Conservation (phyloP, 2,797 vertebrate genomes). For the Sebastes itinus region DNA sequence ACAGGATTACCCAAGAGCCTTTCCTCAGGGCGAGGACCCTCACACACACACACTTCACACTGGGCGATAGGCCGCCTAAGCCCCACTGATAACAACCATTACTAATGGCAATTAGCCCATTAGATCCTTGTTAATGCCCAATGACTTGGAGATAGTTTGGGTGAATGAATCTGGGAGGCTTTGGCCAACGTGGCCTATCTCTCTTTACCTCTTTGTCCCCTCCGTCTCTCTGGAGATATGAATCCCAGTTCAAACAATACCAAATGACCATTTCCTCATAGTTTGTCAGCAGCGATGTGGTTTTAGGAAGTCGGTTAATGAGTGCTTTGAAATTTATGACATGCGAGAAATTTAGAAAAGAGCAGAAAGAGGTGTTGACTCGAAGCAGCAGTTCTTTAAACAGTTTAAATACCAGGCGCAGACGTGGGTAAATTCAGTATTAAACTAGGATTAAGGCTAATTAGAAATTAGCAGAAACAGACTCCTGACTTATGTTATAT, state of each 20-base stretch:
- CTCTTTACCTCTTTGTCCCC: conserved; percentile 43
- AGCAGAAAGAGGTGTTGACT: neutral
- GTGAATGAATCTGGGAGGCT: conserved; percentile 73
- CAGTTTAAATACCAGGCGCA: neutral
- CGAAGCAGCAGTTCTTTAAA: neutral
- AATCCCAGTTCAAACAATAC: conserved; percentile 56
- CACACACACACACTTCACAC: conserved; percentile 36
- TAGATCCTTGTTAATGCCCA: conserved; percentile 75
- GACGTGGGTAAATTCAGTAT: conserved; percentile 12
- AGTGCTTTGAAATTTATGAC: conserved; percentile 26
- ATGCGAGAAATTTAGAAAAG: neutral
- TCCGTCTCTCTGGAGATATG: conserved; percentile 36
- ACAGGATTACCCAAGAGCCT: conserved; percentile 79
- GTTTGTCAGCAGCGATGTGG: neutral
- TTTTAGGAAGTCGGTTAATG: conserved; percentile 36
- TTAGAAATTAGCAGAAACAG: conserved; percentile 26
- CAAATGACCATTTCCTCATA: conserved; percentile 55
- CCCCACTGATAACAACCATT: conserved; percentile 69
- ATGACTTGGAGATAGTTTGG: conserved; percentile 57
- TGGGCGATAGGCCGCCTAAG: conserved; percentile 59
- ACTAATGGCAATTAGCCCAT: conserved; percentile 79
- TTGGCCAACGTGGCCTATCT: conserved; percentile 48
- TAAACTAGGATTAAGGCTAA: conserved; percentile 9
- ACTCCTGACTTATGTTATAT: neutral
- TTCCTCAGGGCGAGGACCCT: conserved; percentile 55